These are phyloP conservation scores for Himantopus leucocephalus DNA, from an alignment of 2,113 vertebrate genomes.

Conservation along the genomic window DNA sequence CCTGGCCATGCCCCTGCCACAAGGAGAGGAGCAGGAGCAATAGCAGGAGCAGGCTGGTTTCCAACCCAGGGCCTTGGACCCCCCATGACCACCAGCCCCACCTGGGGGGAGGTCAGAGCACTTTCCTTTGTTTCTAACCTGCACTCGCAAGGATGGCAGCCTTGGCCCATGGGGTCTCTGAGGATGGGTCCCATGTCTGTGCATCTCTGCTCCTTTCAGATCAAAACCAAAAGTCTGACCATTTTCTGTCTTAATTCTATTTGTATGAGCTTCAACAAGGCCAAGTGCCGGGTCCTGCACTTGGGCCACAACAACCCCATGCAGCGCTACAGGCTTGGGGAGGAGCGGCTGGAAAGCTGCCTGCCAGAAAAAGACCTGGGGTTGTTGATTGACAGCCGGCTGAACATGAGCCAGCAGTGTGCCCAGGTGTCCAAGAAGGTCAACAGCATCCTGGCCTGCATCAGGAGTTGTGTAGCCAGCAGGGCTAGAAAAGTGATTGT, in stretches of 20 bases:
- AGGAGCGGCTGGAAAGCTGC: too few relatives aligned
- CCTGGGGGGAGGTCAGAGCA: background rate
- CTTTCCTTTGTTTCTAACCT: background rate
- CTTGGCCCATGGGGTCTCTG: background rate
- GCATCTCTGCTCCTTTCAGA: background rate
- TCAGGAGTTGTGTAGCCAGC: too few relatives aligned
- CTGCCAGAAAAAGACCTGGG: too few relatives aligned
- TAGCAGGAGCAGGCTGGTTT: background rate
- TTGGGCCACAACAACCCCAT: too few relatives aligned
- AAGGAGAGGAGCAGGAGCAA: background rate
- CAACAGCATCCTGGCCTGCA: too few relatives aligned
- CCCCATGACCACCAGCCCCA: background rate
- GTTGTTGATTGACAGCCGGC: too few relatives aligned
- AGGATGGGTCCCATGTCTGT: background rate
- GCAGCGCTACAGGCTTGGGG: too few relatives aligned
- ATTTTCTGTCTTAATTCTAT: background rate
- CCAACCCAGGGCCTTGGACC: background rate
- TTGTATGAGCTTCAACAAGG: background rate
- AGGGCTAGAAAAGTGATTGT: too few relatives aligned
- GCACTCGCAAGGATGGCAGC: background rate
- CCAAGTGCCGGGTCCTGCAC: too few relatives aligned
- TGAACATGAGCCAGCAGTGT: too few relatives aligned
- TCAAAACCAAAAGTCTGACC: background rate
- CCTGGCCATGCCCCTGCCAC: fast-evolving
- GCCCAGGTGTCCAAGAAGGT: too few relatives aligned